These are phyloP conservation scores for Heloderma charlesbogerti DNA, from an alignment of 2,113 vertebrate genomes.

Conservation along the genomic window DNA sequence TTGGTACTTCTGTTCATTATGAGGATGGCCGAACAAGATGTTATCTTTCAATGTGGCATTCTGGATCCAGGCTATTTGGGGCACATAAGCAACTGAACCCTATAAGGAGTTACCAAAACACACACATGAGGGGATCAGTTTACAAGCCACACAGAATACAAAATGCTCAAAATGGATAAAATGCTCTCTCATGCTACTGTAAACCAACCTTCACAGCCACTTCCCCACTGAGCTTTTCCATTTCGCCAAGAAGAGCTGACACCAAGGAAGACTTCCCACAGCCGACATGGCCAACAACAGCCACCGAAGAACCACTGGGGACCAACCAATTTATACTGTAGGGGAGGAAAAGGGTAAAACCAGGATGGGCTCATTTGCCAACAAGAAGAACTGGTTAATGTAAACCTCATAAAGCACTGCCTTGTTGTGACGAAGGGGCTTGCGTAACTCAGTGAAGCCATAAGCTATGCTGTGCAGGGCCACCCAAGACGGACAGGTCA, in stretches of 20 bases:
- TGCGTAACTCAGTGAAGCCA: too few relatives aligned
- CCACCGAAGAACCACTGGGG: slow-evolving; percentile 90
- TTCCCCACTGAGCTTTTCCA: slow-evolving; percentile 93
- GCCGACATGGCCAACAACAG: slow-evolving; percentile 93
- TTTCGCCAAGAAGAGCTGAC: slow-evolving; percentile 93
- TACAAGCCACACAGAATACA: background rate
- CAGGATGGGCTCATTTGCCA: background rate
- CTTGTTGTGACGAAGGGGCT: too few relatives aligned
- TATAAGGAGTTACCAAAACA: slow-evolving; percentile 54
- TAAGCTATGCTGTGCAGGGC: too few relatives aligned
- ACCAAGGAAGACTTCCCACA: slow-evolving; percentile 96
- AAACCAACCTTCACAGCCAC: slow-evolving; percentile 86
- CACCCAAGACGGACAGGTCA: too few relatives aligned
- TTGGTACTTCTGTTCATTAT: slow-evolving; percentile 86
- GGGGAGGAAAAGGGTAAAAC: slow-evolving; percentile 33
- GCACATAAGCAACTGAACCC: slow-evolving; percentile 95
- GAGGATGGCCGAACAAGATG: slow-evolving; percentile 89
- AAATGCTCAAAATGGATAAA: background rate
- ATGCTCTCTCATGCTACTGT: background rate
- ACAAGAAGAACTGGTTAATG: slow-evolving; percentile 24
- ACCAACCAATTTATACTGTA: slow-evolving; percentile 89
- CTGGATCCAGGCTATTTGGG: slow-evolving; percentile 98
- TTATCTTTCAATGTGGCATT: slow-evolving; percentile 93
- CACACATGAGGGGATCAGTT: background rate
- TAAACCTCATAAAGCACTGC: background rate